Conservation (phyloP, 2,888 invertebrate genomes). For the Hofmannophila pseudospretella region DNA sequence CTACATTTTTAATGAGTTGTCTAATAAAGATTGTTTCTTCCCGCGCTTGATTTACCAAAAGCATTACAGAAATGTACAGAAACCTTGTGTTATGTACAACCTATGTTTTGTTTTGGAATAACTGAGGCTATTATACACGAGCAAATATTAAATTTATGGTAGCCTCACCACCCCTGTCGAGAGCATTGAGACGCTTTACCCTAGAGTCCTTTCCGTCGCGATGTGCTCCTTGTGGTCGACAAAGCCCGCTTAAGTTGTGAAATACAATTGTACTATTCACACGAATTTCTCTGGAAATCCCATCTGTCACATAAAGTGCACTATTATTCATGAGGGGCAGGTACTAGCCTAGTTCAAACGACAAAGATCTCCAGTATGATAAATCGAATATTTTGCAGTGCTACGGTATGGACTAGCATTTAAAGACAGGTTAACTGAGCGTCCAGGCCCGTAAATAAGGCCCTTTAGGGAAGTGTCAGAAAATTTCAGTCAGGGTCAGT, state of each 20-base stretch:
- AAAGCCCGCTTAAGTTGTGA: constrained; percentile 32
- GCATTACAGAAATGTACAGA: too few species aligned
- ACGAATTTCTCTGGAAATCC: constrained; percentile 53
- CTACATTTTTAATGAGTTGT: too few species aligned
- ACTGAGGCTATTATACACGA: too few species aligned
- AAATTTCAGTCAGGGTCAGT: too few species aligned
- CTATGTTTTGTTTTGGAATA: too few species aligned
- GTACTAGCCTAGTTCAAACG: constrained; percentile 42
- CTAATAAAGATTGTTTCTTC: too few species aligned
- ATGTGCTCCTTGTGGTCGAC: constrained; percentile 46
- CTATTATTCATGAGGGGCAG: constrained; percentile 56
- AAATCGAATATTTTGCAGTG: constrained; percentile 37
- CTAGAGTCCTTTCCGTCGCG: constrained; percentile 28
- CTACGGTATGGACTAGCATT: too few species aligned
- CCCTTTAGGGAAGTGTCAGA: too few species aligned
- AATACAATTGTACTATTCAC: constrained; percentile 39
- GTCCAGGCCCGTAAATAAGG: too few species aligned
- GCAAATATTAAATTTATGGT: constrained; percentile 15
- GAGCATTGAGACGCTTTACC: constrained; percentile 23
- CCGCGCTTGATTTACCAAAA: too few species aligned
- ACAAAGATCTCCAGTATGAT: constrained; percentile 50
- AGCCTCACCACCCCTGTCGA: constrained; percentile 44
- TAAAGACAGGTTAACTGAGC: too few species aligned
- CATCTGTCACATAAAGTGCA: constrained; percentile 57
- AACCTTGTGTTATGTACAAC: too few species aligned